Evolutionary conservation across 2,797 vertebrate species (phyloP).

Genomic region (Pseudochirops corinnae): DNA sequence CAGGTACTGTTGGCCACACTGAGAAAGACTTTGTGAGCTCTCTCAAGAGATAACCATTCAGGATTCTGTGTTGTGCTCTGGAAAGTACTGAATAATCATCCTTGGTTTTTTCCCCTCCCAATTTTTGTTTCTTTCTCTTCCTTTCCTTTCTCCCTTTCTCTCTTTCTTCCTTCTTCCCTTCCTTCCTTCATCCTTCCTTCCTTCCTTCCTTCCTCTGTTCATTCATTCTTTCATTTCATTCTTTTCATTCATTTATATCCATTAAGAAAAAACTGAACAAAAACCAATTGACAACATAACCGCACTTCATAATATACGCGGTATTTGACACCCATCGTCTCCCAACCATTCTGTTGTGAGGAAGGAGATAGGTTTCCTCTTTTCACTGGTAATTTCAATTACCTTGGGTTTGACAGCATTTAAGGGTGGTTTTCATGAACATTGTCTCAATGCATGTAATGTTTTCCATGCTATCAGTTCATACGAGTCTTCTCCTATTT

Average conservation of each 20-base stretch:
- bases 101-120: constrained; percentile 5
- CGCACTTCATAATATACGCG: neutral
- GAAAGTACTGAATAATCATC: constrained; percentile 5
- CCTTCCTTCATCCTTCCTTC: neutral
- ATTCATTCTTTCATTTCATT: neutral
- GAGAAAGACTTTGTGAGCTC: neutral
- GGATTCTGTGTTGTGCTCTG: constrained; percentile 16
- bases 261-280: neutral
- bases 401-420: neutral
- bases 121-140: neutral
- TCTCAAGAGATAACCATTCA: neutral
- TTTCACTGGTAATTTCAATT: neutral
- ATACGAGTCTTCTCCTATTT: neutral
- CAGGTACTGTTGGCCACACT: neutral
- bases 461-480: neutral
- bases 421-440: neutral
- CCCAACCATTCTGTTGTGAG: neutral
- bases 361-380: neutral
- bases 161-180: too few species aligned
- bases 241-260: neutral
- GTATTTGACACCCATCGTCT: neutral
- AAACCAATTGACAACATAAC: neutral
- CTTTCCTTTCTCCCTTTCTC: neutral
- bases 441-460: neutral
- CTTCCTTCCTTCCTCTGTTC: neutral